These are phyloP conservation scores for Agriopis aurantiaria DNA, from an alignment of 2,888 invertebrate species.

Conservation along the genomic window DNA sequence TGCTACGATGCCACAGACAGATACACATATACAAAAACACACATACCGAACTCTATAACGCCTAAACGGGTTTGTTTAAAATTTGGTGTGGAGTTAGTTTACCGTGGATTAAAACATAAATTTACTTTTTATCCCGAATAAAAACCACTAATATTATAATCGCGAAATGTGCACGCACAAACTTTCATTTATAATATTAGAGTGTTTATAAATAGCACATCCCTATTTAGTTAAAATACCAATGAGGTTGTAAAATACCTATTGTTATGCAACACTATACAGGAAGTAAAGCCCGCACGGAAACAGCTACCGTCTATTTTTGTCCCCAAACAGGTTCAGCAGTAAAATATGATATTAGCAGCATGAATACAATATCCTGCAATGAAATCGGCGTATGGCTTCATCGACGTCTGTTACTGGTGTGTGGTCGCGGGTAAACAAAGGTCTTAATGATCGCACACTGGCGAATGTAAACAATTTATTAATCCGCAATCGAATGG, in stretches of 20 bases:
- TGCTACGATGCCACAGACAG: no score
- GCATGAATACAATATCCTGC: slow-evolving; percentile 81
- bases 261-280: slow-evolving; percentile 38
- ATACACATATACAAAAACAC: no score
- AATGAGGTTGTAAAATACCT: neutral
- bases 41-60: no score
- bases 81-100: no score
- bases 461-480: slow-evolving; percentile 78
- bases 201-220: neutral
- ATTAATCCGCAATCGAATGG: slow-evolving; percentile 58
- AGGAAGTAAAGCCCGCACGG: slow-evolving; percentile 43
- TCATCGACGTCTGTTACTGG: slow-evolving; percentile 73
- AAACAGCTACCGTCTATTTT: slow-evolving; percentile 52
- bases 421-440: slow-evolving; percentile 83
- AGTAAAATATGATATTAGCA: slow-evolving; percentile 74
- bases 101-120: no score
- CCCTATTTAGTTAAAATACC: neutral
- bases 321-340: slow-evolving; percentile 54
- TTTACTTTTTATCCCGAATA: no score
- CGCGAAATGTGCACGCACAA: no score
- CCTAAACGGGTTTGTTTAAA: no score
- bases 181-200: no score
- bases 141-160: no score
- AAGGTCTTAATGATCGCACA: slow-evolving; percentile 79
- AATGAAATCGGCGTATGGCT: slow-evolving; percentile 78